A percentile compares a stretch with the other conserved stretches of the same genome.
Evolutionary conservation across 2,113 vertebrate species (phyloP).

Genomic region (Choloepus hoffmanni): DNA sequence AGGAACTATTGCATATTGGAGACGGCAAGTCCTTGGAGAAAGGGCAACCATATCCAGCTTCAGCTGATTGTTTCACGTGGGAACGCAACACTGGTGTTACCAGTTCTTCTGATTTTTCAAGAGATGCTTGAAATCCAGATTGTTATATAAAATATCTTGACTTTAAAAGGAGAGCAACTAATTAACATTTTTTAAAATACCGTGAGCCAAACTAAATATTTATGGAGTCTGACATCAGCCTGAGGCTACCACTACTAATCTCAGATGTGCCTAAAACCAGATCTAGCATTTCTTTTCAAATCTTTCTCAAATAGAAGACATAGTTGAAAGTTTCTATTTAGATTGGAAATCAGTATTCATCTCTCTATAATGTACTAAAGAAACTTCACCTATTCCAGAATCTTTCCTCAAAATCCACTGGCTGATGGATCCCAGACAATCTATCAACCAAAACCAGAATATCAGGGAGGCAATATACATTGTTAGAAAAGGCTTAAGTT

Average conservation of each 20-base stretch:
- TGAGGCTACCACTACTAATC: not conserved
- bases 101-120: not conserved
- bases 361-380: not conserved
- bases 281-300: not conserved
- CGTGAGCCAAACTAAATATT: not conserved
- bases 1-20: not conserved
- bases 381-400: not conserved
- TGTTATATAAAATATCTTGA: not conserved
- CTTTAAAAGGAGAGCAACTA: too few species aligned
- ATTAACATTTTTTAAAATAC: not conserved
- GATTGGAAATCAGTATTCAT: not conserved
- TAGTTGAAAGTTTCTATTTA: not conserved
- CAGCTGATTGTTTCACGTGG: rapidly evolving
- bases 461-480: not conserved
- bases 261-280: not conserved
- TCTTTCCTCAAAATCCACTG: not conserved
- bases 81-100: not conserved
- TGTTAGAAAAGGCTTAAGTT: not conserved
- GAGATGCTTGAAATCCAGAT: not conserved
- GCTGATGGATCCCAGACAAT: not conserved
- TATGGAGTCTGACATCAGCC: not conserved
- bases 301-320: not conserved
- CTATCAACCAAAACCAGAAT: not conserved
- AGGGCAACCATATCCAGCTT: not conserved
- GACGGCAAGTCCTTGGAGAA: rapidly evolving